Evolutionary conservation across 2,113 vertebrate species (phyloP).

Genomic region (Apus apus): DNA sequence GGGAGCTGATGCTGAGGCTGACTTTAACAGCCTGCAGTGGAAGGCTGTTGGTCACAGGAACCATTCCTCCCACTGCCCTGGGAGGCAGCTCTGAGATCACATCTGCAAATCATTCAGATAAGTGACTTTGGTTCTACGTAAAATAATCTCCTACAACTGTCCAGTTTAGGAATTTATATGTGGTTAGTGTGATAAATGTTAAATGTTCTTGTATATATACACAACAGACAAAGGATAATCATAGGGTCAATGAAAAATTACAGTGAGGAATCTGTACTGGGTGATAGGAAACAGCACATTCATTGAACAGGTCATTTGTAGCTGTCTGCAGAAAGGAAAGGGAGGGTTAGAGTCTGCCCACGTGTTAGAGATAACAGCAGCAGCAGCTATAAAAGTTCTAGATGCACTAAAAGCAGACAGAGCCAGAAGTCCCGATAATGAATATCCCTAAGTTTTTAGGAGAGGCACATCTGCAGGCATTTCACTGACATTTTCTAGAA

Average conservation of each 20-base stretch:
- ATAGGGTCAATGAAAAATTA: slow-evolving; percentile 18
- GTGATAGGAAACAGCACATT: slow-evolving; percentile 38
- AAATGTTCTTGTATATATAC: neutral
- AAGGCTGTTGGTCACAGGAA: neutral
- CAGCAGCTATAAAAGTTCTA: slow-evolving; percentile 25
- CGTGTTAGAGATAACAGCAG: slow-evolving; percentile 21
- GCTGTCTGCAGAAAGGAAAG: slow-evolving; percentile 43
- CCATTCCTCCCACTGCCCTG: neutral
- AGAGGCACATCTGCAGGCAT: neutral
- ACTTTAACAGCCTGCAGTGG: neutral
- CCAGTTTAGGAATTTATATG: slow-evolving; percentile 21
- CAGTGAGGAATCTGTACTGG: neutral
- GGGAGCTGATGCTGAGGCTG: neutral
- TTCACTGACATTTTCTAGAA: slow-evolving; percentile 22
- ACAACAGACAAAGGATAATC: slow-evolving; percentile 7
- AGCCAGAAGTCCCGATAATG: neutral
- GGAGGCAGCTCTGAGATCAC: neutral
- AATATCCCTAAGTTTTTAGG: neutral
- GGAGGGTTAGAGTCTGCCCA: slow-evolving; percentile 11
- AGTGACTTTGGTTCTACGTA: slow-evolving; percentile 6
- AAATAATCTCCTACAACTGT: slow-evolving; percentile 32
- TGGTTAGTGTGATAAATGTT: slow-evolving; percentile 29
- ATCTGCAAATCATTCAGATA: slow-evolving; percentile 27
- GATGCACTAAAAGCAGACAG: slow-evolving; percentile 18
- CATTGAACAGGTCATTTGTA: slow-evolving; percentile 59